phyloP scores from a whole-genome alignment of 2,113 vertebrate genomes.

The Oophaga pumilio region DNA sequence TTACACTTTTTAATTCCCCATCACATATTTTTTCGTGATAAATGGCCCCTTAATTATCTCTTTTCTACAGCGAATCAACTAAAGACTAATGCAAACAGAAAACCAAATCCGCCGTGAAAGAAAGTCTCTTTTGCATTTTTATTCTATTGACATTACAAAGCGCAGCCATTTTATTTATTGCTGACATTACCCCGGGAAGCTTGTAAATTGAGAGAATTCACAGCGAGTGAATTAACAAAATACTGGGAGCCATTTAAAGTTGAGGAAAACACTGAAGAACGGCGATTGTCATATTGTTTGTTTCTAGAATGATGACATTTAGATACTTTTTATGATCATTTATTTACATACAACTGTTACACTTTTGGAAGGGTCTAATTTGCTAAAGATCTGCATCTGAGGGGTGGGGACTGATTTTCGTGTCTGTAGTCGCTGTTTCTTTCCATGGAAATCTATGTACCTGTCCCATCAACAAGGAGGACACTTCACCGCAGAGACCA shows the following conservation, averaged over 20 bases:
- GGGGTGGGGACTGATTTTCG: background rate
- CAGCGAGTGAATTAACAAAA: slow-evolving; percentile 17
- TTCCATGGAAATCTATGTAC: background rate
- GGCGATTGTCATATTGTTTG: background rate
- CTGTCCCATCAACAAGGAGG: no score
- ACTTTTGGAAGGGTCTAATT: background rate
- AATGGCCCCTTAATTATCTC: slow-evolving; percentile 43
- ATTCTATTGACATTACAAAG: slow-evolving; percentile 45
- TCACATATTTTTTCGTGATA: slow-evolving; percentile 22
- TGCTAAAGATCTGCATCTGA: background rate
- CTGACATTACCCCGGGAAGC: slow-evolving; percentile 36
- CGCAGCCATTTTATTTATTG: slow-evolving; percentile 24
- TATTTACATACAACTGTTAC: background rate
- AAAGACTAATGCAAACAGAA: slow-evolving; percentile 35
- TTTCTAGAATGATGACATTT: background rate
- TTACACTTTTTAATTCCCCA: slow-evolving; percentile 25
- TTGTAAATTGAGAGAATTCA: slow-evolving; percentile 21
- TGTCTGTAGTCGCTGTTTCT: background rate
- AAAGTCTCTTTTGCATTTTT: slow-evolving; percentile 39
- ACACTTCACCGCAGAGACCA: no score
- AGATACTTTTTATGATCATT: background rate
- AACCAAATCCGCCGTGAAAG: slow-evolving; percentile 30
- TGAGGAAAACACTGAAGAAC: background rate
- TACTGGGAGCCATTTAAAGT: background rate
- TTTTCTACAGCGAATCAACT: slow-evolving; percentile 27